These are phyloP conservation scores for Fukomys damarensis DNA, from an alignment of 2,113 vertebrate species.

Conservation along the genomic window DNA sequence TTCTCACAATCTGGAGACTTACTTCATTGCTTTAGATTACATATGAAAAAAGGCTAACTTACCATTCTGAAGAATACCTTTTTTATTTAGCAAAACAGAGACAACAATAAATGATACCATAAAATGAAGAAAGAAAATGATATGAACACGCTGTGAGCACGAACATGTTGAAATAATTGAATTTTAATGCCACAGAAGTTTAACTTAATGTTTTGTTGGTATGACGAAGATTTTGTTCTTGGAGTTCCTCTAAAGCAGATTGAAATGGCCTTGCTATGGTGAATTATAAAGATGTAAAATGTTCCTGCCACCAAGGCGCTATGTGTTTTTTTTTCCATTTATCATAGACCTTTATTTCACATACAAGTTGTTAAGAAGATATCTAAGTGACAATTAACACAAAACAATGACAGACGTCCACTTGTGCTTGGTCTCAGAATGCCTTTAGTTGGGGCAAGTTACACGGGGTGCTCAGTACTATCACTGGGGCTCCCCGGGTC, in stretches of 20 bases:
- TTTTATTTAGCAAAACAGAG: neutral
- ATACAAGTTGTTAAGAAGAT: too few species aligned
- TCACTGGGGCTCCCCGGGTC: too few species aligned
- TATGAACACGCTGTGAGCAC: neutral
- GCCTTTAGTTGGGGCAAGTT: too few species aligned
- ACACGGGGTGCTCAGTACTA: too few species aligned
- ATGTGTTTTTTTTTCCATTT: too few species aligned
- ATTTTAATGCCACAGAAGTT: neutral
- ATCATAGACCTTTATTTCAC: too few species aligned
- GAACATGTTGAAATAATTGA: neutral
- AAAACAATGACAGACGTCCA: too few species aligned
- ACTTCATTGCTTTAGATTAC: neutral
- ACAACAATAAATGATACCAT: neutral
- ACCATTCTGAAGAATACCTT: neutral
- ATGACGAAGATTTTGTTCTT: neutral
- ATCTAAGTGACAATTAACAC: too few species aligned
- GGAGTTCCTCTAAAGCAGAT: neutral
- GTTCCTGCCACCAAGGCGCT: neutral
- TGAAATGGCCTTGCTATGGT: neutral
- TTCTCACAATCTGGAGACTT: neutral
- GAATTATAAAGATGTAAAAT: neutral
- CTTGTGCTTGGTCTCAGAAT: too few species aligned
- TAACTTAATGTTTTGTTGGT: neutral
- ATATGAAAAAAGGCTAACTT: neutral
- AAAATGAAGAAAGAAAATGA: slow-evolving; percentile 14